Evolutionary conservation across 2,113 vertebrate species (phyloP), one percentile per base, ranked within the genome.

Genomic region (Ginglymostoma cirratum): DNA sequence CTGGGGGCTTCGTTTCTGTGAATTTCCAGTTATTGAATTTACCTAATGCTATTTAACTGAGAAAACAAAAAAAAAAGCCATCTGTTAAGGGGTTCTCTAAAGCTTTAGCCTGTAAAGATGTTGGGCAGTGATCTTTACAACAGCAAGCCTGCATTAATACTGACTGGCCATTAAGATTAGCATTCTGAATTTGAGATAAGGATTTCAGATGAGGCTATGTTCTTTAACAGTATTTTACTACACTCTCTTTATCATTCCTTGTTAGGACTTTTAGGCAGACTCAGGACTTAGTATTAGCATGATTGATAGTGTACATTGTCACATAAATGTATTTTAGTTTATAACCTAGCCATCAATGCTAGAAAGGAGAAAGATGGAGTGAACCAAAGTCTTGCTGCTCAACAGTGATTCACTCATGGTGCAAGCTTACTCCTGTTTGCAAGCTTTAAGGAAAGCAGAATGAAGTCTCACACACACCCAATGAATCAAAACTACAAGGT

Each of bases 41-140:
- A 52, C 52, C 27, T 72, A 76, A 72, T 30, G 69, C 42, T 52
- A 72, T 65, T 72, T 95, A 48, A 30, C 94, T 95, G 94, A 95
- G 67, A 69, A 38, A 65, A 76, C 8, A 8, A 34, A 12, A 76
- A 76, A 94, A 94, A 42, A 67, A 94, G 65, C 94, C 69, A 45
- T 95, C 67, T 76, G 67, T 95, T 72, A 48, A 48, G 69, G 94
- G 45, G 69, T 95, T 95, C 94, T 76, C 72, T 72, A 72, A 95
- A 70, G 94, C 94, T 95, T 95, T 95, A 70, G 45, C 69, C 94
- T 95, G 94, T 95, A 52, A 95, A 76, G 94, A 95, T 95, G 17
- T 69, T 34, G 42, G 65, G 89, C 89, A 38, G n/a, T 38, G 61
- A 93, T 67, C 61, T 93, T 93, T 72, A 76, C 94, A 72, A 48